Percentiles rank a stretch among this genome's conserved stretches.
phyloP scores from a whole-genome alignment of 2,888 invertebrate species.

The Aproaerema taeniolella region DNA sequence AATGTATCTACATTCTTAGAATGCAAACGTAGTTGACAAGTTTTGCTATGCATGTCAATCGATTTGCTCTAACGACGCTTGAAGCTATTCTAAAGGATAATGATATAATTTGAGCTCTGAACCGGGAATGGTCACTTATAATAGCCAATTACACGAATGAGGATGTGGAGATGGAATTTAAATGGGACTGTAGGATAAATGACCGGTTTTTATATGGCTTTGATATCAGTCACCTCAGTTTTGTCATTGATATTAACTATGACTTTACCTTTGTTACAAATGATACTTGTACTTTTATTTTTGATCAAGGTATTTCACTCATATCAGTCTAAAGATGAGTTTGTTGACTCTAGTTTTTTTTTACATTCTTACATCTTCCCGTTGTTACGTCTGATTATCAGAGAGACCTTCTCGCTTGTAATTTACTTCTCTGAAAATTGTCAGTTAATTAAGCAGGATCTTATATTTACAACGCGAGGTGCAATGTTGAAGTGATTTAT shows the following conservation, averaged over 20 bases:
- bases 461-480: neutral
- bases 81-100: slow-evolving; percentile 42
- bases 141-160: slow-evolving; percentile 40
- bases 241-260: too few relatives aligned
- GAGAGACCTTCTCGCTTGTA: too few relatives aligned
- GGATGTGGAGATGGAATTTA: slow-evolving; percentile 32
- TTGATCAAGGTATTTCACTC: slow-evolving; percentile 2
- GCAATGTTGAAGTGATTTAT: slow-evolving; percentile 29
- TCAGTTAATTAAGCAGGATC: neutral
- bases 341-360: too few relatives aligned
- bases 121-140: slow-evolving; percentile 33
- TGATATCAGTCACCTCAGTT: too few relatives aligned
- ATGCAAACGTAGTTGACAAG: slow-evolving; percentile 32
- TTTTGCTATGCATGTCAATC: slow-evolving; percentile 42
- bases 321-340: too few relatives aligned
- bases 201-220: slow-evolving; percentile 24
- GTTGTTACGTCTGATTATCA: neutral
- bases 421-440: too few relatives aligned
- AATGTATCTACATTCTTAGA: slow-evolving; percentile 20
- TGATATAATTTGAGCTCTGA: slow-evolving; percentile 34
- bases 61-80: slow-evolving; percentile 53
- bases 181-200: slow-evolving; percentile 30
- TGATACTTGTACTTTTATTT: too few relatives aligned
- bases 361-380: too few relatives aligned
- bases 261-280: too few relatives aligned